phyloP scores from a whole-genome alignment of 2,888 invertebrate species.

The Cyaniris semiargus region DNA sequence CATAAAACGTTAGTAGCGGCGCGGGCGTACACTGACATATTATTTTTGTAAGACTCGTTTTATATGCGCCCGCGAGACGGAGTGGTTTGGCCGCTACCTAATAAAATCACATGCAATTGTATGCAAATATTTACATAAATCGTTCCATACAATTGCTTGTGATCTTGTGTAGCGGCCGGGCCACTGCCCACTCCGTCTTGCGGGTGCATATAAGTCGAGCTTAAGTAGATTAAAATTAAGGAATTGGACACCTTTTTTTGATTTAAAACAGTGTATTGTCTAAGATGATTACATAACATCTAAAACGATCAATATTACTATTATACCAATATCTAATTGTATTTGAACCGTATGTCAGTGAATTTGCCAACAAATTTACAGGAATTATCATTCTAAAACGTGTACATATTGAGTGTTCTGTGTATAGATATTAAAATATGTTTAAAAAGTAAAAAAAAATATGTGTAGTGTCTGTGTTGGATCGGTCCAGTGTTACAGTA shows the following conservation, averaged over 20 bases:
- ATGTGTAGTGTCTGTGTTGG: conserved; percentile 53
- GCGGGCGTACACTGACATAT: background rate
- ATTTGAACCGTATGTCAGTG: background rate
- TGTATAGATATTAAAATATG: conserved; percentile 47
- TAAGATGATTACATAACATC: no score
- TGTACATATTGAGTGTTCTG: conserved; percentile 15
- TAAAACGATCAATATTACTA: no score
- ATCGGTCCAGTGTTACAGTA: conserved; percentile 65
- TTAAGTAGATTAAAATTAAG: background rate
- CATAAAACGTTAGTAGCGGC: background rate
- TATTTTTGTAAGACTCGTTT: background rate
- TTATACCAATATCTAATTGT: background rate
- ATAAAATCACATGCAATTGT: no score
- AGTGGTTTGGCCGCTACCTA: no score
- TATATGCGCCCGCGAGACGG: no score
- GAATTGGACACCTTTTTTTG: background rate
- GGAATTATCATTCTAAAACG: conserved; percentile 21
- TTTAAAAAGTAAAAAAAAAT: conserved; percentile 51
- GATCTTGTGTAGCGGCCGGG: no score
- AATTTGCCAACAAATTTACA: conserved; percentile 1
- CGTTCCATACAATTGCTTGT: no score
- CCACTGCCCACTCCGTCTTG: no score
- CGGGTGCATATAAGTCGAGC: no score
- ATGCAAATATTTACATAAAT: no score
- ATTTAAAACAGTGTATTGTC: no score